These are phyloP conservation scores for Seira musarum DNA, from an alignment of 2,888 invertebrate species.

Conservation along the genomic window DNA sequence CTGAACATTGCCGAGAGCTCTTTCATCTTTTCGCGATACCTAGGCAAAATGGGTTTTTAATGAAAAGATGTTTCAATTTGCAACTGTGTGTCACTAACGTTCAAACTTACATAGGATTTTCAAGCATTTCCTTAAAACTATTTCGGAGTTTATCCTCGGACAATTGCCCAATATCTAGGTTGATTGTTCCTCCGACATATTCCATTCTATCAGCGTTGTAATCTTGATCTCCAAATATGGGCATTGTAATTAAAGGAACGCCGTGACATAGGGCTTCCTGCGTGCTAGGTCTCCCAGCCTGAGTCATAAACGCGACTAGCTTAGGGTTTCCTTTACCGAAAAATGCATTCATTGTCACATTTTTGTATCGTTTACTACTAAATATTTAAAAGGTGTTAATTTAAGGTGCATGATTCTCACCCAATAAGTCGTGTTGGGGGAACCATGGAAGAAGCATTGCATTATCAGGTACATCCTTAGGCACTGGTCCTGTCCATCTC, in stretches of 20 bases:
- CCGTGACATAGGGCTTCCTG: constrained; percentile 65
- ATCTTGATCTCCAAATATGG: constrained; percentile 62
- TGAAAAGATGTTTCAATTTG: background rate
- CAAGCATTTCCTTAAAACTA: constrained; percentile 15
- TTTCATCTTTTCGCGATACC: constrained; percentile 25
- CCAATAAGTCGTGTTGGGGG: constrained; percentile 69
- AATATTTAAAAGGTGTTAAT: background rate
- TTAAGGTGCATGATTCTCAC: too few relatives aligned
- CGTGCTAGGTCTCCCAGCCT: constrained; percentile 53
- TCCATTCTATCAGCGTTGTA: constrained; percentile 58
- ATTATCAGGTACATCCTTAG: constrained; percentile 62
- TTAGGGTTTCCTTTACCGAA: constrained; percentile 42
- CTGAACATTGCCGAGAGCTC: constrained; percentile 49
- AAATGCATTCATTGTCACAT: too few relatives aligned
- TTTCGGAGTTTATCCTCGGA: constrained; percentile 16
- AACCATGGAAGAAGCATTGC: constrained; percentile 66
- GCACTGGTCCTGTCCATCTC: constrained; percentile 66
- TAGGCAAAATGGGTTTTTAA: constrained; percentile 18
- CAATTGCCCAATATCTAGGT: constrained; percentile 40
- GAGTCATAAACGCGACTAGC: constrained; percentile 62
- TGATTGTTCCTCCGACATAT: constrained; percentile 39
- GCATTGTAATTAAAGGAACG: constrained; percentile 60
- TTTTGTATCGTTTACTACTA: too few relatives aligned
- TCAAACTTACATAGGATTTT: constrained; percentile 28
- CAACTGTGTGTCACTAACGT: background rate